Evolutionary conservation across 2,888 invertebrate genomes (phyloP), one percentile per base, ranked within the genome.

Genomic region (Argyresthia albistria): DNA sequence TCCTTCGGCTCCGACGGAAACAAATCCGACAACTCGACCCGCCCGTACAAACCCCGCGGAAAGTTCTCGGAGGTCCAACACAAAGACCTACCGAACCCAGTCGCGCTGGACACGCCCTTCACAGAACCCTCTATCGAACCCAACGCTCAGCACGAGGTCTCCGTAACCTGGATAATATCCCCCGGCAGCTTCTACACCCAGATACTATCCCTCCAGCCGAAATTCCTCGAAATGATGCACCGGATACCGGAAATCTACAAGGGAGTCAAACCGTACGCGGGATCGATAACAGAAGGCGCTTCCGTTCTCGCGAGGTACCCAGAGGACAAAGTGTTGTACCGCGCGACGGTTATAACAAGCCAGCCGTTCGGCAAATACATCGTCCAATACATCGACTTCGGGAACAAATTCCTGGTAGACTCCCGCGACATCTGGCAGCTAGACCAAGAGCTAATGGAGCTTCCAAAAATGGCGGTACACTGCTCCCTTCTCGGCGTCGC

Each of bases 351-450:
- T 0, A 67, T 91, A 0, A 87, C 90, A 3, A 83, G 88, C 46
- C 89, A 90, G 55, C 88, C 89, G 57, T 74, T 86, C 45, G 87
- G 89, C 1, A 90, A 90, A 60, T 91, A 90, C 69, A 89, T 91
- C 54, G 92, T 95, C 0, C 88, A 90, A 35, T 95, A 93, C 65
- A 88, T 95, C 0, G 95, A 95, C 73, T 94, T 93, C 61, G 95
- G 95, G 3, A 94, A 94, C 64, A 89, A 89, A 53, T 90, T 91
- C 43, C 78, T 89, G 0, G 91, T 94, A 0, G 88, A 90, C 47
- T 80, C 84, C 0, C 87, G 80, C 55, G 91, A 93, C 60, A 90
- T 94, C 25, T 95, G 92, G 90, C 90, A 90, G 51, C 80, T 94
- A 55, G 93, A 94, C 60, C 88, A 83, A 48, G 89, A 90, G 55